These are phyloP conservation scores for Neoniphon sammara DNA, from an alignment of 2,797 vertebrate species.

Conservation along the genomic window DNA sequence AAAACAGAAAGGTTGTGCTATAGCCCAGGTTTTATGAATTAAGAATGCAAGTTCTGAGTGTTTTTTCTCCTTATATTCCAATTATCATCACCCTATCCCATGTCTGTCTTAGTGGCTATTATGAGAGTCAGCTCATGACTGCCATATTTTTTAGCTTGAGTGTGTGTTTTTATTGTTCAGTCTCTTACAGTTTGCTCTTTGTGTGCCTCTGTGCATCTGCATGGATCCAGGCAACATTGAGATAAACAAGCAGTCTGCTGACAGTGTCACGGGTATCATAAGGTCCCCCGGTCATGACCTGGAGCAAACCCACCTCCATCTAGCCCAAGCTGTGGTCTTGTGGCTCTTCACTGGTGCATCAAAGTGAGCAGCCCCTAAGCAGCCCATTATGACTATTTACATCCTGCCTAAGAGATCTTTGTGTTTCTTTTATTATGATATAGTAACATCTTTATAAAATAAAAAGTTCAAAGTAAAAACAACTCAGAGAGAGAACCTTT, in stretches of 20 bases:
- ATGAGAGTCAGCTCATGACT: constrained; percentile 46
- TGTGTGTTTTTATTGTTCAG: constrained; percentile 27
- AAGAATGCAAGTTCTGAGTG: too few relatives aligned
- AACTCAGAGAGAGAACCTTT: constrained; percentile 27
- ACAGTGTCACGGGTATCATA: constrained; percentile 60
- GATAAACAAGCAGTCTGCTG: constrained; percentile 59
- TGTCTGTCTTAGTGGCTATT: neutral
- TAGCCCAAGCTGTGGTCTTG: too few relatives aligned
- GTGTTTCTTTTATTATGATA: neutral
- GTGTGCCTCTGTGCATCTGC: constrained; percentile 14
- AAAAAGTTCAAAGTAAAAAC: constrained; percentile 27
- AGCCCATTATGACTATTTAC: neutral
- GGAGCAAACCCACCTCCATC: neutral
- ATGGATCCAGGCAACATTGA: constrained; percentile 45
- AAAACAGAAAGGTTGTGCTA: too few relatives aligned
- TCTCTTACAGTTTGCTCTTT: constrained; percentile 1
- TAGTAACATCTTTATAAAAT: too few relatives aligned
- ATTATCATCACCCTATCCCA: neutral
- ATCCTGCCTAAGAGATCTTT: constrained; percentile 24
- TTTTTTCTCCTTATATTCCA: too few relatives aligned
- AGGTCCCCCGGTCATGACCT: constrained; percentile 4
- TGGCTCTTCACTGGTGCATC: too few relatives aligned
- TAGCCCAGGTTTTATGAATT: too few relatives aligned
- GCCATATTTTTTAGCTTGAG: constrained; percentile 10
- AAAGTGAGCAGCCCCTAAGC: neutral